Base-by-base conservation (phyloP, 2,797 vertebrate species). In the Spatula clypeata region DNA sequence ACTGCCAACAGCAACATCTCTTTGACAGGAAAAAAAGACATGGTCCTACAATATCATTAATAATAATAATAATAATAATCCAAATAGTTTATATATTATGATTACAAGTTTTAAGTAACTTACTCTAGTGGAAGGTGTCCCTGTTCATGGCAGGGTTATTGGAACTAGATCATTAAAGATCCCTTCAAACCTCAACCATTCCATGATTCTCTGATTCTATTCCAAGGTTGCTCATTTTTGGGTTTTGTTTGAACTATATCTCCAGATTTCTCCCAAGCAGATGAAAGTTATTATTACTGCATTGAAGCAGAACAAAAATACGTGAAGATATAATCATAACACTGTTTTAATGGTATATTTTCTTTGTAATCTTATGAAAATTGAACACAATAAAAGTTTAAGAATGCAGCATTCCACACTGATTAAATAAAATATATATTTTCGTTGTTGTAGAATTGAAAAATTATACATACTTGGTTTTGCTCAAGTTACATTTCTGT, bases 221-320 rank as follows among this genome's bases (percentile, higher is more conserved):
- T 90, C 53, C 53, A 54, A 90, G 42, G 7, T 40, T 79, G 57
- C 42, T 92, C 38, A 40, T 67, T 86, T 88, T 83, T 72, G 86
- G 54, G 90, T 90, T 80, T 90, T 80, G 80, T 14, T n/a, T 60
- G 44, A 90, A 74, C n/a, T 77, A 7, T 79, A 31, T 60, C 31
- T 90, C 75, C 62, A 95, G 89, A 91, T 96, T 93, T 91, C 74
- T 86, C 26, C 65, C 57, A 91, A 90, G 85, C 81, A 91, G 58
- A 26, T 90, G 75, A 71, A 95, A 94, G 27, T 77, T 94, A 55
- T 85, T 90, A 86, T 69, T 84, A 65, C 49, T 82, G 27, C 86
- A 84, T 26, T 80, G 47, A 27, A 57, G 24, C 38, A 92, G 57
- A 75, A 88, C 26, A 92, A 79, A 79, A 81, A 51, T 47, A 66